These are phyloP conservation scores for Coracopsis vasa DNA, from an alignment of 2,113 vertebrate genomes.

Conservation along the genomic window DNA sequence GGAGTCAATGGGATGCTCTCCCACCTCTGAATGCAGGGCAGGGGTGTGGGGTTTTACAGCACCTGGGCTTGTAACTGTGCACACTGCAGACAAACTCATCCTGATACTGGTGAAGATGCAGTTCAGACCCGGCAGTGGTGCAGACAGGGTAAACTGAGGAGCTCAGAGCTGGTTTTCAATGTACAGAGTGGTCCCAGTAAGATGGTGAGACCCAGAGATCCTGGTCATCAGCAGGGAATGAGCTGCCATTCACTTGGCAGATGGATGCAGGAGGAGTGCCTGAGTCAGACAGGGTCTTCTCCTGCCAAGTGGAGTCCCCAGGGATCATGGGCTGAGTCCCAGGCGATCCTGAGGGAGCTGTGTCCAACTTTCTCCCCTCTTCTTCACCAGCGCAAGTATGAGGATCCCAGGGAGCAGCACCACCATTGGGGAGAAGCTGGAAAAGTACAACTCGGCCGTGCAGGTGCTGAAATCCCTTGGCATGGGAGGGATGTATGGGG, in stretches of 20 bases:
- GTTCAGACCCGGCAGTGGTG: not conserved
- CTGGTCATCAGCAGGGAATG: not conserved
- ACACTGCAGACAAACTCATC: not conserved
- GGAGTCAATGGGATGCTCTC: not conserved
- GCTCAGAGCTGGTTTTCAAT: not conserved
- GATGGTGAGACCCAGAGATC: not conserved
- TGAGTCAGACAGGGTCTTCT: fast-evolving
- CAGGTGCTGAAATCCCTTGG: conserved; percentile 72
- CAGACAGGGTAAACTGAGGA: not conserved
- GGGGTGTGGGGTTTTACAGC: not conserved
- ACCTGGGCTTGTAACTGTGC: not conserved
- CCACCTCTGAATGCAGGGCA: not conserved
- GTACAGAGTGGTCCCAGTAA: not conserved
- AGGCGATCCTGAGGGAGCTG: not conserved
- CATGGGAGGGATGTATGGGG: not conserved
- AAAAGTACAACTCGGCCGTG: conserved; percentile 83
- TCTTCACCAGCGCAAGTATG: conserved; percentile 77
- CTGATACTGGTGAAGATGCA: fast-evolving
- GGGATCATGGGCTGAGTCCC: not conserved
- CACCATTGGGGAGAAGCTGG: conserved; percentile 87
- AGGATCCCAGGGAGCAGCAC: conserved; percentile 78
- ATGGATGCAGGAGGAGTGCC: not conserved
- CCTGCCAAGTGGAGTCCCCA: not conserved
- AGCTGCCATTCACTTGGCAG: not conserved
- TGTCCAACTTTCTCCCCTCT: not conserved